Base-by-base conservation (phyloP, 37 sponge, comb jelly and placozoan species). In the Beroe ovata region DNA sequence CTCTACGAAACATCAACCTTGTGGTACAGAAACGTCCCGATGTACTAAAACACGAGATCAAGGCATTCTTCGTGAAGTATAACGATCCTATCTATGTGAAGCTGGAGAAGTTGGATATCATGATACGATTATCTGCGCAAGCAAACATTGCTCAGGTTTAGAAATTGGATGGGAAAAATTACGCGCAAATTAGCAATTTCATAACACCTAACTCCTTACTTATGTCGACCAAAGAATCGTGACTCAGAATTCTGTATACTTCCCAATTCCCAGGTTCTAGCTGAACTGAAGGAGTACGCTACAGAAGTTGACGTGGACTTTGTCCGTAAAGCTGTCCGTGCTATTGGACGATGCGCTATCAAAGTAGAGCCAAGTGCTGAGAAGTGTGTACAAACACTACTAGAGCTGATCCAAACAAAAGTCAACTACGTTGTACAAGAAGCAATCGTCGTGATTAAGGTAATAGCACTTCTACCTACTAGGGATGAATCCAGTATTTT, bases 21-120 rank as follows among this genome's bases (percentile, higher is more conserved):
- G 92, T 97, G 59, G 99, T 97, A 21, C 99, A 97, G 91, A 96
- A 96, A 60, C 90, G 97, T 95, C 91, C 99, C 0, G 96, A 95
- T 38, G 94, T 97, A 35, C 81, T 97, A 88, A 91, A 90, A 62
- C 92, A 95, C 28, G 99, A 97, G 89, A 95, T 97, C 62, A 97
- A 97, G 90, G 99, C 95, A 26, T 97, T 97, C 96, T 97, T 95
- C 90, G 99, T 97, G 60, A 97, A 97, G 90, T 97, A 97, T 91
- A 97, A 97, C 61, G 99, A 97, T 41, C 99, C 99, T 14, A 97
- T 97, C 59, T 97, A 97, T 64, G 99, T 97, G 72, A 97, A 97
- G 59, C 92, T 97, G 90, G 99, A 97, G 92, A 97, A 97, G 88
- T 90, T 97, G 89, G 99, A 97, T 88, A 94, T 97, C 89, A 97